Base-by-base conservation (phyloP, 2,888 invertebrate genomes). In the Smittia sp. region DNA sequence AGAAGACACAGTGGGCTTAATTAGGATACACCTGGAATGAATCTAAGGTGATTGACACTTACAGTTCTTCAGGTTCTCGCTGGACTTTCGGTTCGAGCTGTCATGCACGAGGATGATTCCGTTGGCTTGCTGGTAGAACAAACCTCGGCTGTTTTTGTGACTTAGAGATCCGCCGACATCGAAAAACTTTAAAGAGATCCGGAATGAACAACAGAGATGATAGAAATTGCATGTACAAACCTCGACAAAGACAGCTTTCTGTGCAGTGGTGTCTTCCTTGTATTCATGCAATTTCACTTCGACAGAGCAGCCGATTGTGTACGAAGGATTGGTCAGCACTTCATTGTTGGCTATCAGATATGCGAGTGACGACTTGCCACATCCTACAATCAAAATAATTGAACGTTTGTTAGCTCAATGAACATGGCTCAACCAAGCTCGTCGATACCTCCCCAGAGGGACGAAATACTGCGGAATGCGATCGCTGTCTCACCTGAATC, bases 81-180 rank as follows among this genome's bases (percentile, higher is more conserved):
- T 95, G 73, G 97, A 97, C 82, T 98, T 98, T 76, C 94, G 87
- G 82, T 99, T 99, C 3, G 95, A 95, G 78, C 98, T 85, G 84
- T 99, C 99, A 81, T 99, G 98, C 1, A 98, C 97, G 75, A 99
- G 85, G 77, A 99, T 94, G 39, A 98, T 91, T 86, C 98, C 99
- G 85, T 98, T 93, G 74, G 93, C 92, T 32, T 94, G 92, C 79
- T 93, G 91, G 82, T 98, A 98, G 83, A 98, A 98, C 1, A 98
- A 94, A 75, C 90, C 88, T 78, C 98, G 86, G n/a, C 95, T 92
- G 20, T 58, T 58, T 22, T 58, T 4, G 80, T 99, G 98, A 78
- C 90, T 93, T 76, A 92, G 89, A 76, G 95, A 96, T 0, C 98
- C 98, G 3, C 98, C 98, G 73, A 99, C 89, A 81, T 99, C 99